phyloP scores from a whole-genome alignment of 2,888 invertebrate species.

The Slavum lentiscoides region DNA sequence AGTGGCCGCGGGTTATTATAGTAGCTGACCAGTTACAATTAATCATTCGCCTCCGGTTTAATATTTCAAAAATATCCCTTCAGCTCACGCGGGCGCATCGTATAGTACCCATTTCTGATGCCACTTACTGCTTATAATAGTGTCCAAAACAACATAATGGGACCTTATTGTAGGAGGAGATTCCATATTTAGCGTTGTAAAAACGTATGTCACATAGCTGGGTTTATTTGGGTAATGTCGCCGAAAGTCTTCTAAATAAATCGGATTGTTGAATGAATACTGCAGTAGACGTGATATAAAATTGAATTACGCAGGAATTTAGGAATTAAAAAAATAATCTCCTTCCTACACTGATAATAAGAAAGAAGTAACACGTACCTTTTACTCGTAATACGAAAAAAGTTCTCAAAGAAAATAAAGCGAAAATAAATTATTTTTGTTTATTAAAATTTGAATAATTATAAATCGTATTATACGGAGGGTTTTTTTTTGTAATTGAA shows the following conservation, averaged over 20 bases:
- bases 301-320: no score
- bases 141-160: background rate
- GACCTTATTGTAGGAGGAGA: background rate
- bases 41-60: conserved; percentile 30
- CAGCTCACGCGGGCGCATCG: background rate
- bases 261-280: no score
- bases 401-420: no score
- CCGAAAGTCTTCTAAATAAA: background rate
- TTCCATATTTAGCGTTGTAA: conserved; percentile 1
- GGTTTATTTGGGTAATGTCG: background rate
- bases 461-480: no score
- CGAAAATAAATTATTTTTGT: no score
- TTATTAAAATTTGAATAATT: no score
- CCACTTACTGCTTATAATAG: conserved; percentile 1
- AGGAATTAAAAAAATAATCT: no score
- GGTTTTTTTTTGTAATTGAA: no score
- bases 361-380: no score
- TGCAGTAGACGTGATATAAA: no score
- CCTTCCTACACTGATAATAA: no score
- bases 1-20: conserved; percentile 1
- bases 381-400: no score
- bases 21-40: conserved; percentile 35
- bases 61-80: conserved; percentile 33
- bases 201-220: background rate
- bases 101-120: background rate